A percentile compares a stretch with the other conserved stretches of the same genome.
These are phyloP conservation scores for Melanogrammus aeglefinus DNA, from an alignment of 2,797 vertebrate genomes.

Conservation along the genomic window DNA sequence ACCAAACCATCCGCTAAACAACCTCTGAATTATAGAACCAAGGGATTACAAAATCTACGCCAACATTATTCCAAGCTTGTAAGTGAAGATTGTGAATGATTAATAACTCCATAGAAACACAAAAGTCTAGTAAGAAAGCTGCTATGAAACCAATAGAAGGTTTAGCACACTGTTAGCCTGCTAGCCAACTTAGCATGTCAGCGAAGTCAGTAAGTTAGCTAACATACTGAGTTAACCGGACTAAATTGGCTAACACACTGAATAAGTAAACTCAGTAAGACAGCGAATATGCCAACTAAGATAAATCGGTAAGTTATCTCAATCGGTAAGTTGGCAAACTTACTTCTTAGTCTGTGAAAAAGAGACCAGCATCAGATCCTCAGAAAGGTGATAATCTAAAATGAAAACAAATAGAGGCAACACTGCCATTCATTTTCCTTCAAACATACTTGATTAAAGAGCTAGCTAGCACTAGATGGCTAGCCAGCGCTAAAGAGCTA, in stretches of 20 bases:
- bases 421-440: background rate
- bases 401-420: background rate
- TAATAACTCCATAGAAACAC: conserved; percentile 1
- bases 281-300: background rate
- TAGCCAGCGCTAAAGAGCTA: background rate
- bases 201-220: background rate
- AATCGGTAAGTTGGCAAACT: background rate
- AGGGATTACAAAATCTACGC: background rate
- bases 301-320: background rate
- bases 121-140: background rate
- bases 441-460: background rate
- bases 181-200: conserved; percentile 1
- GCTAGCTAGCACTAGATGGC: background rate
- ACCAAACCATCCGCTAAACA: conserved; percentile 6
- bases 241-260: background rate
- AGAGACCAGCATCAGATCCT: background rate
- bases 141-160: background rate
- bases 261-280: background rate
- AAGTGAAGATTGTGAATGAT: background rate
- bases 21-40: conserved; percentile 20
- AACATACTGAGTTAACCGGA: background rate
- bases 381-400: conserved; percentile 1
- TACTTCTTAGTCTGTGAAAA: background rate
- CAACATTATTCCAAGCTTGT: conserved; percentile 40
- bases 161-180: background rate